Base-by-base conservation (phyloP, 2,888 invertebrate species). In the Rotaria sp. region DNA sequence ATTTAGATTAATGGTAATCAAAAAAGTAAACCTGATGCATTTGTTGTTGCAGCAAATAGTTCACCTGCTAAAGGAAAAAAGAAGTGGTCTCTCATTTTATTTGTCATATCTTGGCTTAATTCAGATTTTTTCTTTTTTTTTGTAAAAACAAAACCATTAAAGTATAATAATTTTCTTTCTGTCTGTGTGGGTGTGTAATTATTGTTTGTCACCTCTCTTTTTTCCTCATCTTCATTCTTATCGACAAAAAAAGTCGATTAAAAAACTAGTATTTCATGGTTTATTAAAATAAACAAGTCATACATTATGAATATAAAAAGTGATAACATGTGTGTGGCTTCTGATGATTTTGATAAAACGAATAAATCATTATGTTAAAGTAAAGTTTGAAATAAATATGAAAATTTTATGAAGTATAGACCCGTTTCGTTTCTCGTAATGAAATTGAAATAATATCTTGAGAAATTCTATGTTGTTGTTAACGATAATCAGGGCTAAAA, bases 31-130 rank as follows among this genome's bases (percentile, higher is more conserved):
- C 80, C 80, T 21, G 80, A 80, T 45, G 80, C 45, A 1, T 80
- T 80, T 80, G 11, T 13, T 26, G 13, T 10, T n/a, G 26, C 80
- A 26, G 10, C 80, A 13, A 45, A 41, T 45, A 80, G 26, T 80
- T 80, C 45, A 80, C 45, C 80, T 4, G 80, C 80, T 80, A 80
- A 80, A 45, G 45, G 80, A 80, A 80, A 80, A 45, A 80, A 80
- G 45, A 80, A 80, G 45, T 80, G 45, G 45, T 80, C 41, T 45
- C n/a, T 45, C n/a, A n/a, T n/a, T 26, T 13, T 11, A 80, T 41
- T 24, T 80, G 3, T 80, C 67, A 67, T 67, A 67, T 67, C 35
- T 35, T 18, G 67, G 67, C 67, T 67, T 21, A 1, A 35, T 67
- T 67, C 35, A 67, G 67, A 38, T 67, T 67, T 38, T 7, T 35